These are phyloP conservation scores for Yponomeuta sedellus DNA, from an alignment of 2,888 invertebrate genomes.

Conservation along the genomic window DNA sequence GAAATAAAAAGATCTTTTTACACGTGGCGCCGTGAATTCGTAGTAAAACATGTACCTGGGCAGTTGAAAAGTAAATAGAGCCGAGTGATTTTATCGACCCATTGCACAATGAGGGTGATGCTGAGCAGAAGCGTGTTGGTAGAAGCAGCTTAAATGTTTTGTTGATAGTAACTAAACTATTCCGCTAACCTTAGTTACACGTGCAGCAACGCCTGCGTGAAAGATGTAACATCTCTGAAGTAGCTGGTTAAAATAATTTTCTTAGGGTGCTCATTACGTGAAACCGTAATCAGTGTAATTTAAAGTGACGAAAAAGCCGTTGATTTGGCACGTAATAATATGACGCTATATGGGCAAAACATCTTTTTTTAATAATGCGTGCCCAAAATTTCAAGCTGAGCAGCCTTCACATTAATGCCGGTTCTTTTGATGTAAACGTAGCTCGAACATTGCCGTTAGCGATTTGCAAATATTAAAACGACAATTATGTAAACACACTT, in stretches of 20 bases:
- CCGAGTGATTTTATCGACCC: neutral
- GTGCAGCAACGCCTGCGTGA: neutral
- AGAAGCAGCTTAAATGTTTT: constrained; percentile 34
- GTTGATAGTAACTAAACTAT: constrained; percentile 40
- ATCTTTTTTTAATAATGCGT: constrained; percentile 61
- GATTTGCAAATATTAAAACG: constrained; percentile 47
- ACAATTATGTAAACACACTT: constrained; percentile 42
- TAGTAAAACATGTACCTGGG: constrained; percentile 7
- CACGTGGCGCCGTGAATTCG: neutral
- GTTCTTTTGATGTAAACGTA: constrained; percentile 53
- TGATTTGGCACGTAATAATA: constrained; percentile 32
- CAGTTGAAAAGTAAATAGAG: constrained; percentile 3
- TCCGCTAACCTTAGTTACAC: constrained; percentile 35
- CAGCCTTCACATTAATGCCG: constrained; percentile 64
- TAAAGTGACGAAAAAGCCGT: constrained; percentile 22
- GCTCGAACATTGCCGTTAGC: constrained; percentile 46
- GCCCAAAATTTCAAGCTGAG: constrained; percentile 50
- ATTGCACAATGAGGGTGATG: constrained; percentile 27
- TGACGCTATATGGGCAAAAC: constrained; percentile 51
- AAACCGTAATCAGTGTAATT: constrained; percentile 4
- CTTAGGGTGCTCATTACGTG: neutral
- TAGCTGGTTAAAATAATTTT: neutral
- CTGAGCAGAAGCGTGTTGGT: constrained; percentile 26
- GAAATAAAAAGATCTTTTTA: too few species aligned
- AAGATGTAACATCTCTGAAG: neutral